Conservation (phyloP, 2,113 vertebrate genomes). For the Scartelaos histophorus region DNA sequence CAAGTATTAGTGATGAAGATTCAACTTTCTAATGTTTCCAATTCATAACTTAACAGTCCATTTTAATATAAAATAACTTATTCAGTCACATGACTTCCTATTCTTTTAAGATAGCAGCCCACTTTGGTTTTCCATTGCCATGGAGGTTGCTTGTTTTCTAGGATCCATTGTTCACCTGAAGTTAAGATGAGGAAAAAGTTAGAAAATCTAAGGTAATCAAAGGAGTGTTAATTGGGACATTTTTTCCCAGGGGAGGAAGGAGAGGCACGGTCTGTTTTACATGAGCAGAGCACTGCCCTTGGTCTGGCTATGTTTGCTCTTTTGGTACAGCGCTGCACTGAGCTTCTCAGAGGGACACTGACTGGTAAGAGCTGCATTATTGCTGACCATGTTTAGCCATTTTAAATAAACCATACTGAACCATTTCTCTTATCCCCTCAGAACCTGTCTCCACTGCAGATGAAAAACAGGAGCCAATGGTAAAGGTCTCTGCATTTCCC, state of each 20-base stretch:
- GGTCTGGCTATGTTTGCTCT: slow-evolving; percentile 93
- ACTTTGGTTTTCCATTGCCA: too few relatives aligned
- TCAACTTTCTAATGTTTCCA: too few relatives aligned
- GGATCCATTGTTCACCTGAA: too few relatives aligned
- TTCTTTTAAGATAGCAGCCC: too few relatives aligned
- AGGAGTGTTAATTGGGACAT: slow-evolving; percentile 13
- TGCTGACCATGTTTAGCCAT: not conserved
- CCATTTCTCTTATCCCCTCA: slow-evolving; percentile 53
- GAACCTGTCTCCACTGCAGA: slow-evolving; percentile 68
- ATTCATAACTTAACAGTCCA: too few relatives aligned
- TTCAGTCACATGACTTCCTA: too few relatives aligned
- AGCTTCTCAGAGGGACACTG: slow-evolving; percentile 80
- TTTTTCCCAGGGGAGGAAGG: slow-evolving; percentile 63
- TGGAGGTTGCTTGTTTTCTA: too few relatives aligned
- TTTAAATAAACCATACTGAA: not conserved
- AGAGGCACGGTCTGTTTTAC: slow-evolving; percentile 86
- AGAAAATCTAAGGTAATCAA: too few relatives aligned
- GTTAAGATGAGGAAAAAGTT: too few relatives aligned
- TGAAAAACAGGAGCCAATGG: slow-evolving; percentile 79
- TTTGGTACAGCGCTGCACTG: slow-evolving; percentile 88
- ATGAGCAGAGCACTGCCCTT: slow-evolving; percentile 89
- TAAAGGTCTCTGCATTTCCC: slow-evolving; percentile 88
- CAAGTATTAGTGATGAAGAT: too few relatives aligned
- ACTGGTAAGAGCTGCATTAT: slow-evolving; percentile 75
- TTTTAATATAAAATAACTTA: too few relatives aligned